These are phyloP conservation scores for Denticeps clupeoides DNA, from an alignment of 2,797 vertebrate species.

Conservation along the genomic window DNA sequence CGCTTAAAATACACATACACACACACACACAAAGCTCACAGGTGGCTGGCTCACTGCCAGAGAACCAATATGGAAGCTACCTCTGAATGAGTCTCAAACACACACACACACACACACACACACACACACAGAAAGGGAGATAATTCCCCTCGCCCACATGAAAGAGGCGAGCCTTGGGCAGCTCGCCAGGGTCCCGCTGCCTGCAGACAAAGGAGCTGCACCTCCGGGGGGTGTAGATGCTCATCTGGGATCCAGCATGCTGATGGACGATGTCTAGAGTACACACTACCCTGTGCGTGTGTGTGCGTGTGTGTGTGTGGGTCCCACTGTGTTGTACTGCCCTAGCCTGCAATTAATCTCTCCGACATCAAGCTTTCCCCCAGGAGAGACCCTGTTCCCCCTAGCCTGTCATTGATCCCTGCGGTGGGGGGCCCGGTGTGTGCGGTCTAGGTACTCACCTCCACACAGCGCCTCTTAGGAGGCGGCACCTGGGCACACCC, in stretches of 20 bases:
- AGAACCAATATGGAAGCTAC: conserved; percentile 48
- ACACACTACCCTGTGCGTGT: conserved; percentile 13
- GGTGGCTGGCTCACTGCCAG: conserved; percentile 46
- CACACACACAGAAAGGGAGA: conserved; percentile 31
- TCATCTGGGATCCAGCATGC: conserved; percentile 62
- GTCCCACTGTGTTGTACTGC: conserved; percentile 47
- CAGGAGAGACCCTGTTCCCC: conserved; percentile 38
- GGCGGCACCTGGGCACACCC: conserved; percentile 12
- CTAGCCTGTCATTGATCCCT: conserved; percentile 49
- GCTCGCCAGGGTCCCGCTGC: conserved; percentile 55
- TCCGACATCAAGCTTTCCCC: conserved; percentile 52
- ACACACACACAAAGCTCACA: conserved; percentile 29
- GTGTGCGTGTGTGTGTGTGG: conserved; percentile 27
- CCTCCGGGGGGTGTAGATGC: conserved; percentile 56
- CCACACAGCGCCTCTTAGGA: conserved; percentile 25
- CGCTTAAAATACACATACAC: conserved; percentile 1
- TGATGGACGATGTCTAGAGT: conserved; percentile 59
- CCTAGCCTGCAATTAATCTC: conserved; percentile 67
- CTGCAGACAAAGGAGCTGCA: conserved; percentile 64
- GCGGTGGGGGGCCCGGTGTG: conserved; percentile 32
- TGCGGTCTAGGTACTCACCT: conserved; percentile 33
- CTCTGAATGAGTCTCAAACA: conserved; percentile 45
- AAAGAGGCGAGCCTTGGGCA: conserved; percentile 63
- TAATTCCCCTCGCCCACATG: conserved; percentile 69
- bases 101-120: conserved; percentile 14